phyloP scores from a whole-genome alignment of 2,797 vertebrate genomes.

The Furcifer pardalis region DNA sequence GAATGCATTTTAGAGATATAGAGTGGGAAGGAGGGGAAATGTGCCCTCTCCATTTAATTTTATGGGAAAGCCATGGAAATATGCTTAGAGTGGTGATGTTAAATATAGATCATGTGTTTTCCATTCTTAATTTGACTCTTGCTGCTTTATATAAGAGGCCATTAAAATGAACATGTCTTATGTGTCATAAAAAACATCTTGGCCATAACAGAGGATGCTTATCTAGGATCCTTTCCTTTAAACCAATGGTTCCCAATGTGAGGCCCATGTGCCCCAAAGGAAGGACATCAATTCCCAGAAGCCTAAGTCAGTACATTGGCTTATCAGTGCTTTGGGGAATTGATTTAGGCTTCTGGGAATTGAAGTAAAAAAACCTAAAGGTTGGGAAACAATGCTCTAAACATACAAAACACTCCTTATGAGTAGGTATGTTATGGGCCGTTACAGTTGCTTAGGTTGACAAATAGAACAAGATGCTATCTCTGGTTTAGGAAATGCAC shows the following conservation, averaged over 20 bases:
- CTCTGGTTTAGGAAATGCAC: not conserved
- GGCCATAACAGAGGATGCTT: constrained; percentile 25
- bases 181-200: constrained; percentile 1
- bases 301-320: too few relatives aligned
- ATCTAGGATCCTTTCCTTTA: not conserved
- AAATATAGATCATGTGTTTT: constrained; percentile 43
- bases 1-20: constrained; percentile 46
- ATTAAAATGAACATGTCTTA: constrained; percentile 23
- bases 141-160: constrained; percentile 35
- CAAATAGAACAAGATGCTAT: constrained; percentile 59
- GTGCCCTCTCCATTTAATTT: constrained; percentile 45
- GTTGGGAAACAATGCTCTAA: too few relatives aligned
- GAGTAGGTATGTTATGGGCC: not conserved
- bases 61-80: constrained; percentile 43
- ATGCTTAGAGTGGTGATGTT: constrained; percentile 48
- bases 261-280: too few relatives aligned
- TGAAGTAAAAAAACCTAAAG: too few relatives aligned
- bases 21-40: not conserved
- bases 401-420: not conserved
- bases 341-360: too few relatives aligned
- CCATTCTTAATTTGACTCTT: constrained; percentile 49
- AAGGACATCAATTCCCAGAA: too few relatives aligned
- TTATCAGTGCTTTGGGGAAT: too few relatives aligned
- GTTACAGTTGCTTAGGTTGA: not conserved
- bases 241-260: too few relatives aligned